Percentiles rank a stretch among this genome's conserved stretches.
Evolutionary conservation across 2,888 invertebrate species (phyloP).

Genomic region (Elegia similella): DNA sequence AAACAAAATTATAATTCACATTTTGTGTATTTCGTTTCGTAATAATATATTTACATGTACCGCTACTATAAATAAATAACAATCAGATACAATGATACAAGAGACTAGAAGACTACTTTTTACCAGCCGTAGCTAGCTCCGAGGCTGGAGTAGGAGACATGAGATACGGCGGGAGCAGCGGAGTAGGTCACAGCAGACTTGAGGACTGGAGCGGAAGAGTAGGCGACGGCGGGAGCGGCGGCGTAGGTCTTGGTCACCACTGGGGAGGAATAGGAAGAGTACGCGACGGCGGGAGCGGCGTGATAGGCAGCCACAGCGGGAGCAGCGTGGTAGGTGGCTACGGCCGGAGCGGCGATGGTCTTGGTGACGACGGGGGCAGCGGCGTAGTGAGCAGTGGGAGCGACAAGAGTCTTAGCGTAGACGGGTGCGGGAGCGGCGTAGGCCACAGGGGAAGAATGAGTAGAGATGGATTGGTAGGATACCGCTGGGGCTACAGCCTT

Average conservation of each 20-base stretch:
- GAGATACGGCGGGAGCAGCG: slow-evolving; percentile 83
- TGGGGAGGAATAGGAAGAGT: slow-evolving; percentile 31
- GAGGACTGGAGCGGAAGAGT: slow-evolving; percentile 41
- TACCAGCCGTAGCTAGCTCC: slow-evolving; percentile 74
- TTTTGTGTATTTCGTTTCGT: slow-evolving; percentile 4
- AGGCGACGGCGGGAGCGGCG: slow-evolving; percentile 52
- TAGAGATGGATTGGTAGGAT: slow-evolving; percentile 45
- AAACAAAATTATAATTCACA: neutral
- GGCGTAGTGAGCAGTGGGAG: slow-evolving; percentile 61
- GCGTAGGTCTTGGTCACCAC: slow-evolving; percentile 34
- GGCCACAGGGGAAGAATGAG: slow-evolving; percentile 56
- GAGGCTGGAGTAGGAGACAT: slow-evolving; percentile 83
- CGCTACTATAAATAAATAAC: slow-evolving; percentile 18
- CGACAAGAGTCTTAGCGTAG: slow-evolving; percentile 30
- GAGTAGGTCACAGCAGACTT: slow-evolving; percentile 68
- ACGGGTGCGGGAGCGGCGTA: slow-evolving; percentile 47
- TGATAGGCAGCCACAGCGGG: slow-evolving; percentile 55
- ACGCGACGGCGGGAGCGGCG: slow-evolving; percentile 36
- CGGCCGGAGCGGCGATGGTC: slow-evolving; percentile 55
- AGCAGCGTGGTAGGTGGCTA: slow-evolving; percentile 40
- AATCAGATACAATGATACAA: slow-evolving; percentile 10
- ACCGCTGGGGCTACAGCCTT: slow-evolving; percentile 54
- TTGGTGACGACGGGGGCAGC: slow-evolving; percentile 44
- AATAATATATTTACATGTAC: slow-evolving; percentile 10
- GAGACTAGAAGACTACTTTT: slow-evolving; percentile 17